These are phyloP conservation scores for Sterrhoptilus dennistouni DNA, from an alignment of 2,113 vertebrate genomes.

Conservation along the genomic window DNA sequence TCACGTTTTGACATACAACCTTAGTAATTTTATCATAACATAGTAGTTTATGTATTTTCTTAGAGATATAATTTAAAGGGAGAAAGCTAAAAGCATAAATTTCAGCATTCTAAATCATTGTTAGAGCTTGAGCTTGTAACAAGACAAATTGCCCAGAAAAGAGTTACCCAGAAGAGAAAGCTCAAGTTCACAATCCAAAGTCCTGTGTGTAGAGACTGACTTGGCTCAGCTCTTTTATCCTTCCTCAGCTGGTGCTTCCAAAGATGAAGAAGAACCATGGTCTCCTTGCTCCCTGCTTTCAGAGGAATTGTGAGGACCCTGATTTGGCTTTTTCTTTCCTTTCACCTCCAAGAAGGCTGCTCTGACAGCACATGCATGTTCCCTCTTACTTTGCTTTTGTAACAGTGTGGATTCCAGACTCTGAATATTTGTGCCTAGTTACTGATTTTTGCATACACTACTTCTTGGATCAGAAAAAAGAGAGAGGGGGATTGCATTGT, in stretches of 20 bases:
- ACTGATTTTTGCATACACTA: not conserved
- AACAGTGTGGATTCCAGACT: not conserved
- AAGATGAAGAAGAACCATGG: not conserved
- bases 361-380: not conserved
- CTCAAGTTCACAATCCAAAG: not conserved
- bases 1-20: not conserved
- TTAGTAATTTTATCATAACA: not conserved
- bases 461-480: not conserved
- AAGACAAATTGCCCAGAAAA: not conserved
- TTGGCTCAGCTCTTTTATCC: not conserved
- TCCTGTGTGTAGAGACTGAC: not conserved
- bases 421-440: not conserved
- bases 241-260: not conserved
- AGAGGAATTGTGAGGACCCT: not conserved
- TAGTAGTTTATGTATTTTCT: not conserved
- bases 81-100: not conserved
- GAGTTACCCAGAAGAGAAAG: not conserved
- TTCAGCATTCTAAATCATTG: not conserved
- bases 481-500: not conserved
- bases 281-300: not conserved
- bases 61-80: not conserved
- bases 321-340: not conserved
- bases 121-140: not conserved
- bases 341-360: not conserved
- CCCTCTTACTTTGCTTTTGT: not conserved